Percentiles rank a stretch among this genome's conserved stretches.
These are phyloP conservation scores for Euleptes europaea DNA, from an alignment of 2,113 vertebrate species.

Conservation along the genomic window DNA sequence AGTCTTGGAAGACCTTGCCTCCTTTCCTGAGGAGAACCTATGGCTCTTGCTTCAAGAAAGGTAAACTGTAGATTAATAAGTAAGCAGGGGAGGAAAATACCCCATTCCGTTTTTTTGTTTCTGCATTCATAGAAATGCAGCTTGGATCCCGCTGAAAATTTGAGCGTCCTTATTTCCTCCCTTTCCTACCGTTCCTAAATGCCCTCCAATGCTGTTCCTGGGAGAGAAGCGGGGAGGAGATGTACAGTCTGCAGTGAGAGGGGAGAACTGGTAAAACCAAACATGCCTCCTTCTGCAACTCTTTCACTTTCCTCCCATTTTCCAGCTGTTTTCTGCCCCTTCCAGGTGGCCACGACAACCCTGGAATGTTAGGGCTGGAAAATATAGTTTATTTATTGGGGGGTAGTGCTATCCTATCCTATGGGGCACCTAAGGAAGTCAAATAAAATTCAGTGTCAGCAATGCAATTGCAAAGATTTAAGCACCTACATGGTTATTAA, in stretches of 20 bases:
- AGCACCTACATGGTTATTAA: neutral
- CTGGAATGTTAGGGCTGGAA: neutral
- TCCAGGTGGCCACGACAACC: neutral
- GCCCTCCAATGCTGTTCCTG: neutral
- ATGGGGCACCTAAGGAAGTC: too few relatives aligned
- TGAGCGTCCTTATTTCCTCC: neutral
- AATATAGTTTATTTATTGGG: neutral
- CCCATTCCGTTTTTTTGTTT: neutral
- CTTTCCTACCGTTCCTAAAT: neutral
- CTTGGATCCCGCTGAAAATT: too few relatives aligned
- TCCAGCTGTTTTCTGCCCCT: neutral
- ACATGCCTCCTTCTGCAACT: slow-evolving; percentile 6
- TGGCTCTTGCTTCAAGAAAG: neutral
- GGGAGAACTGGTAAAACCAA: too few relatives aligned
- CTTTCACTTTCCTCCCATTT: slow-evolving; percentile 9
- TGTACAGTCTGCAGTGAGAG: too few relatives aligned
- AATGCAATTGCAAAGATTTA: too few relatives aligned
- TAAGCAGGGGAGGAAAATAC: neutral
- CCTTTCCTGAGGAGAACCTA: slow-evolving; percentile 9
- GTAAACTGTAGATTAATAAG: neutral
- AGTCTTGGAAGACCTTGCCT: neutral
- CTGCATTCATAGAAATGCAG: neutral
- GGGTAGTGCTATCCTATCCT: too few relatives aligned
- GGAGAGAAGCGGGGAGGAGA: too few relatives aligned
- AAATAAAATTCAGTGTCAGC: too few relatives aligned